A percentile compares a stretch with the other conserved stretches of the same genome.
phyloP scores from a whole-genome alignment of 2,888 invertebrate genomes.

The Amphipyra berbera region DNA sequence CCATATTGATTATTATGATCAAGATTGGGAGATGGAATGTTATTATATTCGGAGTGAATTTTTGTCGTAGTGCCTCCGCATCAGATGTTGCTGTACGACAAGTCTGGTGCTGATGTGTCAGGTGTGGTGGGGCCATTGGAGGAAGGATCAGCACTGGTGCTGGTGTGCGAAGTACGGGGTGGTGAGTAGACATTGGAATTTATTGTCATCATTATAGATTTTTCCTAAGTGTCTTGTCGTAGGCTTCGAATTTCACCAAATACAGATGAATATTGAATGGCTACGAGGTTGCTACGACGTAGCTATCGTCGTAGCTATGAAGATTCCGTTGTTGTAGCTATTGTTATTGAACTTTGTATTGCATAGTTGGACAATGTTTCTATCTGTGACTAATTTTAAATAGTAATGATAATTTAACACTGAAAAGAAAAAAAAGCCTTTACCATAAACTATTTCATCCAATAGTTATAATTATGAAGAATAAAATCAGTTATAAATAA shows the following conservation, averaged over 20 bases:
- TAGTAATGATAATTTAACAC: no score
- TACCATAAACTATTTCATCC: no score
- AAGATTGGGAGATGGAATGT: conserved; percentile 23
- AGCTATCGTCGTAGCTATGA: no score
- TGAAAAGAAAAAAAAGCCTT: no score
- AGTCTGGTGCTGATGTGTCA: conserved; percentile 94
- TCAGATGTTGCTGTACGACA: conserved; percentile 95
- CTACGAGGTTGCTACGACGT: no score
- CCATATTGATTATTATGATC: conserved; percentile 45
- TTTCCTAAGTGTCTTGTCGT: not conserved
- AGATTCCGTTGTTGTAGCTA: not conserved
- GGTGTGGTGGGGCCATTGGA: conserved; percentile 95
- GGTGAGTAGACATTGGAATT: conserved; percentile 89
- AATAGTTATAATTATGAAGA: no score
- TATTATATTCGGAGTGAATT: conserved; percentile 19
- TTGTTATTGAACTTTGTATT: not conserved
- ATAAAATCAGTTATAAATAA: no score
- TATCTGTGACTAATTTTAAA: no score
- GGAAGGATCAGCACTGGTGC: conserved; percentile 94
- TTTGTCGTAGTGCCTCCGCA: conserved; percentile 95
- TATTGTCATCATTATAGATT: not conserved
- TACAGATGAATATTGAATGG: not conserved
- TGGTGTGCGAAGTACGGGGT: conserved; percentile 96
- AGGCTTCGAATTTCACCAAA: no score
- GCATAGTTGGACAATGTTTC: no score